Percentiles rank a stretch among this genome's conserved stretches.
Conservation (phyloP, 2,113 vertebrate genomes). For the Chamaetylas fuelleborni region DNA sequence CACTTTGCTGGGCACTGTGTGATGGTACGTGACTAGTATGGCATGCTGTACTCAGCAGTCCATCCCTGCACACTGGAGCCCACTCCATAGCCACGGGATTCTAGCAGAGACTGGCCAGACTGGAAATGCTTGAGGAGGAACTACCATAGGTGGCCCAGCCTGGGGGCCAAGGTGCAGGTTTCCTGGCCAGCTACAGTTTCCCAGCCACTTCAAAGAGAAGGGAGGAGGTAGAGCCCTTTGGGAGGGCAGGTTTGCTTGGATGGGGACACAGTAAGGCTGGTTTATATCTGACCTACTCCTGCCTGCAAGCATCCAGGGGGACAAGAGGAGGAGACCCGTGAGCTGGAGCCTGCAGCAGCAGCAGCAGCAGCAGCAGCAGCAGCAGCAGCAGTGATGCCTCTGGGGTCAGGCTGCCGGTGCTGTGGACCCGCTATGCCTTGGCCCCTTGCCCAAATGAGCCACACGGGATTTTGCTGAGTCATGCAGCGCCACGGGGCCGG, state of each 20-base stretch:
- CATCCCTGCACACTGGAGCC: background rate
- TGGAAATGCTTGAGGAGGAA: background rate
- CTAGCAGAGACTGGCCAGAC: background rate
- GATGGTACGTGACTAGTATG: fast-evolving
- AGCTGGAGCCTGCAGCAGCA: background rate
- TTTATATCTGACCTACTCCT: background rate
- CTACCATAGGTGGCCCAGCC: background rate
- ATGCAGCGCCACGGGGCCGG: fast-evolving
- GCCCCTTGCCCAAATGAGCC: background rate
- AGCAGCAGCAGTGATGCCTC: background rate
- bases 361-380: background rate
- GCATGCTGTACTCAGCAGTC: background rate
- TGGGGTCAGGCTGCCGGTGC: background rate
- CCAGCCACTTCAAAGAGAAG: conserved; percentile 23
- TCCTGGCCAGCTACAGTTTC: background rate
- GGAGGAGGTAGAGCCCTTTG: background rate
- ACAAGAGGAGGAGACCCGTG: fast-evolving
- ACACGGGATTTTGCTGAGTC: background rate
- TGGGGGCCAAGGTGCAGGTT: background rate
- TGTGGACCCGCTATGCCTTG: background rate
- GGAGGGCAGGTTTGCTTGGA: background rate
- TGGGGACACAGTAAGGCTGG: fast-evolving
- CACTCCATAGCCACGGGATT: background rate
- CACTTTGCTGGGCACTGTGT: background rate
- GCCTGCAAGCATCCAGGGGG: fast-evolving